phyloP scores from a whole-genome alignment of 2,888 invertebrate genomes.

The Dendrolimus houi region DNA sequence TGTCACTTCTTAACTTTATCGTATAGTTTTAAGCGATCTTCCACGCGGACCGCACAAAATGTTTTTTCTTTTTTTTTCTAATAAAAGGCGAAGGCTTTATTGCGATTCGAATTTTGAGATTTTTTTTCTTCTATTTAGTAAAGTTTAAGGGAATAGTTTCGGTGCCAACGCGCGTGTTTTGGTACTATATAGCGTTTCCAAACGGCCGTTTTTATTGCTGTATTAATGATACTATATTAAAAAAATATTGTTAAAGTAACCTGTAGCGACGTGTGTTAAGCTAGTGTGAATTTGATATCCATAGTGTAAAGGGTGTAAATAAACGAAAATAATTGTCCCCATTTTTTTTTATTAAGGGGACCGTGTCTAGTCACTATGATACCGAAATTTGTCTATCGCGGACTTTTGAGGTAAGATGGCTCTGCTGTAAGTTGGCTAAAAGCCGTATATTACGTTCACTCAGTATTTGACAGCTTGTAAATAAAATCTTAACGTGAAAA shows the following conservation, averaged over 20 bases:
- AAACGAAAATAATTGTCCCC: conserved; percentile 37
- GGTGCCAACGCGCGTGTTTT: conserved; percentile 37
- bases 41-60: conserved; percentile 66
- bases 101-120: conserved; percentile 44
- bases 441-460: conserved; percentile 31
- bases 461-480: conserved; percentile 57
- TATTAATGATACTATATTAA: conserved; percentile 23
- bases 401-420: conserved; percentile 1
- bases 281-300: conserved; percentile 59
- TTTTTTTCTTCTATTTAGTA: conserved; percentile 22
- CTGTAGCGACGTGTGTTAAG: conserved; percentile 45
- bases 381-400: conserved; percentile 25
- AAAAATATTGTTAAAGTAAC: conserved; percentile 20
- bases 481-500: conserved; percentile 28
- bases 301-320: conserved; percentile 57
- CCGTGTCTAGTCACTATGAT: conserved; percentile 62
- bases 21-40: conserved; percentile 47
- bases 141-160: conserved; percentile 21
- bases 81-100: conserved; percentile 40
- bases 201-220: conserved; percentile 31
- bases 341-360: conserved; percentile 28
- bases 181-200: conserved; percentile 33
- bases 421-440: conserved; percentile 26
- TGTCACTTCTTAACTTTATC: conserved; percentile 16
- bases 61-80: conserved; percentile 28